Base-by-base conservation (phyloP, 1,140 invertebrate species). In the Drosophila pandora region DNA sequence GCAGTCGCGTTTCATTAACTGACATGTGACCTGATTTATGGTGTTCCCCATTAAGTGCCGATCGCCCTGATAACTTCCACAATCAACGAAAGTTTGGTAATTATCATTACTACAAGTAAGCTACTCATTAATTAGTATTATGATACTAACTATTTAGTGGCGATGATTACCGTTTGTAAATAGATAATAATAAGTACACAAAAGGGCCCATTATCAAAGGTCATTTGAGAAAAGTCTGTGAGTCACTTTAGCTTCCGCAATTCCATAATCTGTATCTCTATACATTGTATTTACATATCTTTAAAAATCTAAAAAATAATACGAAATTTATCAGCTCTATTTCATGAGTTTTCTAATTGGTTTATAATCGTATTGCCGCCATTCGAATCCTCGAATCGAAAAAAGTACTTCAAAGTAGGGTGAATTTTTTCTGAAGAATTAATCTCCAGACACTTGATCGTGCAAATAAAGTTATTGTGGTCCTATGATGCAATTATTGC, bases 21-120 rank as follows among this genome's bases (percentile, higher is more conserved):
- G 77, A 64, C 72, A 80, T 84, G 81, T 87, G 82, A 81, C 61
- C 61, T 63, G 57, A 77, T 63, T 73, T 74, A 80, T 53, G 59
- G 52, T 58, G 65, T 37, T 56, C 32, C 39, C 71, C 76, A 70
- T 78, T 71, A 73, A 85, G 71, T 67, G 57, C 21, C 48, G 45
- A 65, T 63, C 45, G 30, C 10, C 22, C 41, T 41, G 79, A 87
- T 82, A 76, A 79, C 76, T 57, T 47, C 50, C 61, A 12, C 69
- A 78, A 85, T 87, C 74, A 75, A 64, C 28, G 28, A 56, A 52
- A 34, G 54, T 61, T 54, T 2, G 34, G 43, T 60, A 77, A 67
- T 76, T 71, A 61, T 60, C 70, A 67, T 76, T 71, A 61, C 34
- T 55, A 53, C 7, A 37, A 43, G 30, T 12, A 9, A 48, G 41